A percentile compares a stretch with the other conserved stretches of the same genome.
These are phyloP conservation scores for Apocheima hispidaria DNA, from an alignment of 2,888 invertebrate species.

Conservation along the genomic window DNA sequence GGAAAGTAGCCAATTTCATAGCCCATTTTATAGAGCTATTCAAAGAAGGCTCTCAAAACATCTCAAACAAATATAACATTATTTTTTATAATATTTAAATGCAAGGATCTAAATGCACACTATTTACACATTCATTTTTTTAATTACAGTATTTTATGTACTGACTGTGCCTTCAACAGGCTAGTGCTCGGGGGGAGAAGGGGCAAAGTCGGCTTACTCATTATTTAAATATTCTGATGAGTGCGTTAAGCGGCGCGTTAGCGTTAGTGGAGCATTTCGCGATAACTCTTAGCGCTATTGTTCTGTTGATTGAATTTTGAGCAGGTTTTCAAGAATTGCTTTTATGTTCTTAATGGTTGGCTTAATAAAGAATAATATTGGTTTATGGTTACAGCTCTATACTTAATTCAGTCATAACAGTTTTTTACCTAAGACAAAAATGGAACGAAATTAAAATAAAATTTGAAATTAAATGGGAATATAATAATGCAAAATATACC, in stretches of 20 bases:
- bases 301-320: conserved; percentile 77
- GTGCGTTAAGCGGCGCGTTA: conserved; percentile 74
- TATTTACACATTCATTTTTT: not conserved
- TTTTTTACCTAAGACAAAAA: too few species aligned
- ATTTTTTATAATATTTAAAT: not conserved
- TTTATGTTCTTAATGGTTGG: conserved; percentile 18
- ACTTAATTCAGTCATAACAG: not conserved
- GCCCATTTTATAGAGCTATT: too few species aligned
- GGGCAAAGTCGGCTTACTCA: conserved; percentile 57
- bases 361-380: conserved; percentile 10
- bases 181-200: conserved; percentile 47
- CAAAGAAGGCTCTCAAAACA: too few species aligned
- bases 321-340: conserved; percentile 39
- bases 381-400: conserved; percentile 6
- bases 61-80: too few species aligned
- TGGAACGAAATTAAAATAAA: too few species aligned
- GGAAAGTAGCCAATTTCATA: too few species aligned
- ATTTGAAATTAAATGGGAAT: too few species aligned
- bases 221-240: conserved; percentile 84
- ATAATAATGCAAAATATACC: too few species aligned
- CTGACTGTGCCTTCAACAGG: conserved; percentile 20
- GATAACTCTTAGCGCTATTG: conserved; percentile 74
- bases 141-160: conserved; percentile 23
- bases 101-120: not conserved
- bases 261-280: conserved; percentile 69